Conservation (phyloP, 2,888 invertebrate genomes). For the Hirudinaria manillensis region DNA sequence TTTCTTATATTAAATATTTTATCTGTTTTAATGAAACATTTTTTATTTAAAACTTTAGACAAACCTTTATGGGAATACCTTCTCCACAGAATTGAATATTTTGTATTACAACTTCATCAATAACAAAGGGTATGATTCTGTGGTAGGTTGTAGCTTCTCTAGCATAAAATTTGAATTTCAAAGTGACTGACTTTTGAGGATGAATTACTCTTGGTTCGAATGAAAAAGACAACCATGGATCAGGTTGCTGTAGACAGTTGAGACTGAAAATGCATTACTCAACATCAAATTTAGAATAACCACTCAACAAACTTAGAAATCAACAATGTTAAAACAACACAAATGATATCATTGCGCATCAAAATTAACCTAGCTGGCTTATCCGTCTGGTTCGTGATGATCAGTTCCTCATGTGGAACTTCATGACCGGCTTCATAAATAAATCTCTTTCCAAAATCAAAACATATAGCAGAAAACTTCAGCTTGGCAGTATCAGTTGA, state of each 20-base stretch:
- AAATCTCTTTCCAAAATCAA: slow-evolving; percentile 66
- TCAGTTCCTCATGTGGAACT: slow-evolving; percentile 44
- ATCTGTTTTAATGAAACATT: too few relatives aligned
- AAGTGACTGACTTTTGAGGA: background rate
- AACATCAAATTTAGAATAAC: slow-evolving; percentile 5
- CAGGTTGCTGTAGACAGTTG: slow-evolving; percentile 8
- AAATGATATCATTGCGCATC: too few relatives aligned
- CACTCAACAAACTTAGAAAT: background rate
- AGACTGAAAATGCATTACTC: slow-evolving; percentile 8
- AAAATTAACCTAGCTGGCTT: slow-evolving; percentile 16
- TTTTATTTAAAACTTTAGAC: background rate
- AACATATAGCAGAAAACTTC: slow-evolving; percentile 62
- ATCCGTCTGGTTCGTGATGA: slow-evolving; percentile 45
- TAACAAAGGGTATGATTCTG: slow-evolving; percentile 4
- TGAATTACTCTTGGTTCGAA: slow-evolving; percentile 2
- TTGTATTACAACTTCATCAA: slow-evolving; percentile 2
- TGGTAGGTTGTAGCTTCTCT: background rate
- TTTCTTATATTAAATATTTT: too few relatives aligned
- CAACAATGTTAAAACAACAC: slow-evolving; percentile 5
- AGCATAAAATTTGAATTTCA: slow-evolving; percentile 14
- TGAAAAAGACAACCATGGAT: slow-evolving; percentile 18
- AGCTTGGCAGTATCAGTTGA: slow-evolving; percentile 60
- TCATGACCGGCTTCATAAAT: slow-evolving; percentile 53
- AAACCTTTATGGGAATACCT: slow-evolving; percentile 17
- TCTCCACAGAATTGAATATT: slow-evolving; percentile 7